Evolutionary conservation across 2,888 invertebrate species (phyloP).

Genomic region (Ischnura elegans): DNA sequence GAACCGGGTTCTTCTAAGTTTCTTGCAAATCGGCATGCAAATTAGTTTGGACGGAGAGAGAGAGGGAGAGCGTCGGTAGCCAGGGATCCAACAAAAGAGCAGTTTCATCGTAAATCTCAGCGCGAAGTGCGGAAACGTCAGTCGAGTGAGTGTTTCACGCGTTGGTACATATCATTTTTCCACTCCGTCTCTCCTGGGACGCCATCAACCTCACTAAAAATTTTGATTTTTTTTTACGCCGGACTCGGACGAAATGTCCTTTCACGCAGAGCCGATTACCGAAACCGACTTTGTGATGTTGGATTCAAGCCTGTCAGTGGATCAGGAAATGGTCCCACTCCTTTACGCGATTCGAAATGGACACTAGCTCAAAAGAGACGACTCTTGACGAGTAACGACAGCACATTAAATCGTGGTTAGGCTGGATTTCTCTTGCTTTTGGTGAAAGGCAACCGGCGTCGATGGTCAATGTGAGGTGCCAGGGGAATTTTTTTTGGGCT

Average conservation of each 20-base stretch:
- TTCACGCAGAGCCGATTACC: slow-evolving; percentile 12
- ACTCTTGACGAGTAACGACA: not conserved
- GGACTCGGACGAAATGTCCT: not conserved
- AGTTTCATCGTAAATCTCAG: not conserved
- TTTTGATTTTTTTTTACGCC: not conserved
- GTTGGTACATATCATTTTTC: not conserved
- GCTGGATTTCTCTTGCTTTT: too few species aligned
- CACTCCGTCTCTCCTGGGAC: not conserved
- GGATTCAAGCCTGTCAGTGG: not conserved
- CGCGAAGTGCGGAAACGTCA: not conserved
- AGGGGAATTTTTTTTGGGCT: too few species aligned
- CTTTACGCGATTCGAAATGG: not conserved
- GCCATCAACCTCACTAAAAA: slow-evolving; percentile 22
- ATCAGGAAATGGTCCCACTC: not conserved
- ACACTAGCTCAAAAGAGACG: not conserved
- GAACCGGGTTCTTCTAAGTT: too few species aligned
- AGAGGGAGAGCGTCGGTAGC: too few species aligned
- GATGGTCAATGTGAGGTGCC: too few species aligned
- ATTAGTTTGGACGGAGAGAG: too few species aligned
- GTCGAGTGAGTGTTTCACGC: not conserved
- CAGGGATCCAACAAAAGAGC: not conserved
- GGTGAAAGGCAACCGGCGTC: too few species aligned
- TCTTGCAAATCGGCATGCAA: too few species aligned
- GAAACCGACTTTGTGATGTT: not conserved
- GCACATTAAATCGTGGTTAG: not conserved